Evolutionary conservation across 2,888 invertebrate species (phyloP), one percentile per base, ranked within the genome.

Genomic region (Chesias legatella): DNA sequence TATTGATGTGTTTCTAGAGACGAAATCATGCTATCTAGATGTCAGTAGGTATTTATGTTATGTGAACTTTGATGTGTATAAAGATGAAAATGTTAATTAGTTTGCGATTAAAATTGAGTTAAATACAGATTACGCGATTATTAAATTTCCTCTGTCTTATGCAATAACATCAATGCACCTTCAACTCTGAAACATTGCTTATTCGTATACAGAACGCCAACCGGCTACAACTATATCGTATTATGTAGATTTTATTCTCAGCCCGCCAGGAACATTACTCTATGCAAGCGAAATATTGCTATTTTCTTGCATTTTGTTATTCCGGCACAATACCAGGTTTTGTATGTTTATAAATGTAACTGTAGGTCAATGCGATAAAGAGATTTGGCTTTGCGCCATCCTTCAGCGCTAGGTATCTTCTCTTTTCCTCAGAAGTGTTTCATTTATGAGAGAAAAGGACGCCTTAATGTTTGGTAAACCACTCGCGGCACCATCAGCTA

Each of bases 321-420:
- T 60, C 57, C 54, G 43, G 51, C 43, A 57, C 49, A 54, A 41
- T 43, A 41, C 43, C 41, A 56, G 54, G 56, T 53, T 62, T 60
- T 51, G 52, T 53, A 52, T 60, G 54, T 64, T 62, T 68, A 66
- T 66, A 70, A 73, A 73, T 70, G 64, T 67, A 73, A 63, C 72
- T 77, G 78, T 81, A 80, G 81, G 81, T 81, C 80, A 79, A 78
- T 69, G 48, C 54, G 58, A 64, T 70, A 61, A 55, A 63, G 39
- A 48, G 53, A 60, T 60, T 69, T 83, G 83, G 79, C 76, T 53
- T 24, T 33, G 29, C 37, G 79, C 83, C 75, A 63, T 43, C 27
- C 23, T 22, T 44, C 28, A 37, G 26, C 29, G 29, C 37, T 39
- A n/a, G 34, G 38, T 40, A 24, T 44, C 39, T 58, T 33, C 58